These are phyloP conservation scores for Automeris io DNA, from an alignment of 2,888 invertebrate genomes.

Conservation along the genomic window DNA sequence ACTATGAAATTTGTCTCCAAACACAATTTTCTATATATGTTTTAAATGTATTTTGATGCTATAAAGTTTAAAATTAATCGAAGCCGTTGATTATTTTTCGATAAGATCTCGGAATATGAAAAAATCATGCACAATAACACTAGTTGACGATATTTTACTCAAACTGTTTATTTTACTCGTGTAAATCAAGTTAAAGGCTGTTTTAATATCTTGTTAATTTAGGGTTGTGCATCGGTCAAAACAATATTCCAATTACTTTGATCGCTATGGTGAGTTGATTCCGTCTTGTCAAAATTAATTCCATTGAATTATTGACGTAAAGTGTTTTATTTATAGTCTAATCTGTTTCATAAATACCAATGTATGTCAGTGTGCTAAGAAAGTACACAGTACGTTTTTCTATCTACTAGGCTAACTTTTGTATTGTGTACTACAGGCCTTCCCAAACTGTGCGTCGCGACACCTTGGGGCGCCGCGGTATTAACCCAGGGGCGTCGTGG, in stretches of 20 bases:
- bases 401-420: too few relatives aligned
- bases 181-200: constrained; percentile 39
- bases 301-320: constrained; percentile 18
- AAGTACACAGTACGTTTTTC: neutral
- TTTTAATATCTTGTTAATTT: constrained; percentile 35
- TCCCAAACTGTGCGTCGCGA: too few relatives aligned
- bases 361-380: constrained; percentile 6
- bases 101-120: neutral
- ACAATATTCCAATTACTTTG: constrained; percentile 33
- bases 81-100: too few relatives aligned
- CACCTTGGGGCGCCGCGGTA: too few relatives aligned
- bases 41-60: constrained; percentile 46
- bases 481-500: too few relatives aligned
- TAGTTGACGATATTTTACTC: constrained; percentile 47
- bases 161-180: constrained; percentile 63
- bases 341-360: constrained; percentile 8
- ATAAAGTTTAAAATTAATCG: constrained; percentile 19
- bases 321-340: constrained; percentile 12
- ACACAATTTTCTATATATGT: constrained; percentile 28
- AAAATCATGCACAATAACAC: neutral
- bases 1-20: constrained; percentile 38
- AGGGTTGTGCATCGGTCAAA: constrained; percentile 64
- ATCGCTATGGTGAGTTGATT: constrained; percentile 47
- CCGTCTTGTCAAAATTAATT: constrained; percentile 60
- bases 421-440: too few relatives aligned